Conservation (phyloP, 1,140 invertebrate species). For the Drosophila auraria region DNA sequence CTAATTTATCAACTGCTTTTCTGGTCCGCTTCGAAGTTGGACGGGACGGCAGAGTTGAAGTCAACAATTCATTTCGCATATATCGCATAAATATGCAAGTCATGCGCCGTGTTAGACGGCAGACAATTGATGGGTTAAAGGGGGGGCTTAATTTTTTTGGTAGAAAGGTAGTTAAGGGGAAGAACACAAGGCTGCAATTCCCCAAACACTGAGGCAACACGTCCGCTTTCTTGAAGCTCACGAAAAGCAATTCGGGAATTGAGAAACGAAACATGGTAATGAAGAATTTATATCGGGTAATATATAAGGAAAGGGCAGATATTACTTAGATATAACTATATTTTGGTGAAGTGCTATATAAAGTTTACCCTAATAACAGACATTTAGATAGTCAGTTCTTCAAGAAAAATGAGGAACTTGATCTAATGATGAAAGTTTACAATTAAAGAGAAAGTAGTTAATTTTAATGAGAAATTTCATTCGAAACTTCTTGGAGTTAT, state of each 20-base stretch:
- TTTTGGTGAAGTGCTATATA: background rate
- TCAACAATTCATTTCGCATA: slow-evolving; percentile 75
- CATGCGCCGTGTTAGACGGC: slow-evolving; percentile 62
- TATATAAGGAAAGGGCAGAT: background rate
- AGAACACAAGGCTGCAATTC: slow-evolving; percentile 28
- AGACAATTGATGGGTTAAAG: slow-evolving; percentile 19
- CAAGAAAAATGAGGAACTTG: too few relatives aligned
- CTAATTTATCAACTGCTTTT: slow-evolving; percentile 37
- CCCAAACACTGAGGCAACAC: slow-evolving; percentile 6
- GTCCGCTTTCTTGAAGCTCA: slow-evolving; percentile 10
- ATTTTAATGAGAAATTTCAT: too few relatives aligned
- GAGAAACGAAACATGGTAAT: background rate
- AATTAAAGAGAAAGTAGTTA: too few relatives aligned
- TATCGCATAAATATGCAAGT: slow-evolving; percentile 75
- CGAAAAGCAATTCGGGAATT: slow-evolving; percentile 5
- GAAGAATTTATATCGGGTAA: background rate
- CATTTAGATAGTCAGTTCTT: too few relatives aligned
- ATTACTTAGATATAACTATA: background rate
- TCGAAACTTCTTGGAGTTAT: too few relatives aligned
- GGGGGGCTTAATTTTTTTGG: background rate
- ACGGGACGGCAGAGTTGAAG: slow-evolving; percentile 24
- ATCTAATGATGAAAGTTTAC: too few relatives aligned
- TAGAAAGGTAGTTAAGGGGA: background rate
- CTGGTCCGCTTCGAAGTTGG: slow-evolving; percentile 27
- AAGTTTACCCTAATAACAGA: too few relatives aligned